Base-by-base conservation (phyloP, 2,888 invertebrate genomes). In the Lysandra coridon region DNA sequence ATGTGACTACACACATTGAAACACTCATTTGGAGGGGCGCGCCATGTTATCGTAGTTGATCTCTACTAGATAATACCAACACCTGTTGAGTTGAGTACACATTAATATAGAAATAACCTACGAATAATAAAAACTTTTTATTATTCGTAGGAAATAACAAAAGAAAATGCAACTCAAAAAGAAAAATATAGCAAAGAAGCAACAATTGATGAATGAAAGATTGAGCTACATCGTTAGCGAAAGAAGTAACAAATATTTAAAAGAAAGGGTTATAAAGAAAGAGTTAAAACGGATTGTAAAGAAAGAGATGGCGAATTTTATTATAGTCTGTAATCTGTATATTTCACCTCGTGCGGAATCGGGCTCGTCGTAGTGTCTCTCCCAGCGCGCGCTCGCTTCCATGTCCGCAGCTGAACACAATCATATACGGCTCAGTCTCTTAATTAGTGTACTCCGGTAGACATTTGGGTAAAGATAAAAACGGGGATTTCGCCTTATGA, bases 281-380 rank as follows among this genome's bases (percentile, higher is more conserved):
- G 3, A n/a, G 23, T 7, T 10, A 23, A 53, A 37, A 17, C 10
- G 30, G 40, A 14, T 44, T 17, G 1, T 53, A 53, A 53, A 49
- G 49, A 49, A 49, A 49, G 49, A 49, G 49, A 10, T 49, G 12
- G 49, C 49, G 49, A 49, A 49, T 49, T 49, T 49, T 10, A 49
- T 49, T 4, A 57, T 17, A 57, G 4, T 1, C 57, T 57, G 37
- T 23, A 23, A 14, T 49, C n/a, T 14, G 37, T 78, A 57, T 82
- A 81, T 1, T 49, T 40, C 75, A 86, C 97, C 97, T 90, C 95
- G 95, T 33, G 95, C 95, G 14, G 96, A 96, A 81, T 96, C 95
- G 81, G 95, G 93, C 82, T 96, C 95, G 85, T 96, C 96, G 2
- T 87, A 83, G 3, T 85, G 87, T 77, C 79, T 64, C 49, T 79